Base-by-base conservation (phyloP, 2,888 invertebrate genomes). In the Eupeodes luniger region DNA sequence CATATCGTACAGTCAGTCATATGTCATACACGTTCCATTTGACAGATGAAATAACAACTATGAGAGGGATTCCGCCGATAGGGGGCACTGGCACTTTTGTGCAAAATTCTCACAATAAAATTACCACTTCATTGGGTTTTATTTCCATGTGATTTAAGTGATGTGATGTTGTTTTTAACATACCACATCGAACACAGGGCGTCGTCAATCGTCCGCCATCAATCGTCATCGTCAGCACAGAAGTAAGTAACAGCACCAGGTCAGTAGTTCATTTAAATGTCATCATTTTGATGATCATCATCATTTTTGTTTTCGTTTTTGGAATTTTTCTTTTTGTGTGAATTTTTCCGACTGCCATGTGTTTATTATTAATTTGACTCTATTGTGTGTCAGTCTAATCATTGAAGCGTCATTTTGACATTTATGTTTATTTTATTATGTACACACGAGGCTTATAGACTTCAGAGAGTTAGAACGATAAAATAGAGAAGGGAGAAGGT, bases 371-470 rank as follows among this genome's bases (percentile, higher is more conserved):
- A 86, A 86, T 83, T 87, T 83, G 61, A 61, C 55, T 72, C 72
- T 59, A 72, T 75, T 82, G 75, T 86, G 47, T 78, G 86, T 47
- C 79, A 70, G 36, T 51, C 64, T 85, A 77, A 77, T 81, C 81
- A 77, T 47, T 77, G 76, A 51, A 67, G 79, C 76, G 70, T 83
- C 70, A 70, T 79, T 86, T 79, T 86, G 78, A 86, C 78, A 82
- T 79, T 80, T 76, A 67, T 64, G 59, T 62, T 27, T 81, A 53
- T 81, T 57, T 44, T 69, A 69, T 53, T 57, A 57, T 72, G 47
- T 11, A 27, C 27, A 27, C 59, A 69, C 69, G 69, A 69, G 69
- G 36, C 36, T 53, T 16, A 27, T 27, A 16, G 59, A 40, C 40
- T 40, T 40, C 14, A 9, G 5, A 40, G 6, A 10, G 10, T 5